Evolutionary conservation across 2,888 invertebrate genomes (phyloP), one percentile per base, ranked within the genome.

Genomic region (Ophraella communa): DNA sequence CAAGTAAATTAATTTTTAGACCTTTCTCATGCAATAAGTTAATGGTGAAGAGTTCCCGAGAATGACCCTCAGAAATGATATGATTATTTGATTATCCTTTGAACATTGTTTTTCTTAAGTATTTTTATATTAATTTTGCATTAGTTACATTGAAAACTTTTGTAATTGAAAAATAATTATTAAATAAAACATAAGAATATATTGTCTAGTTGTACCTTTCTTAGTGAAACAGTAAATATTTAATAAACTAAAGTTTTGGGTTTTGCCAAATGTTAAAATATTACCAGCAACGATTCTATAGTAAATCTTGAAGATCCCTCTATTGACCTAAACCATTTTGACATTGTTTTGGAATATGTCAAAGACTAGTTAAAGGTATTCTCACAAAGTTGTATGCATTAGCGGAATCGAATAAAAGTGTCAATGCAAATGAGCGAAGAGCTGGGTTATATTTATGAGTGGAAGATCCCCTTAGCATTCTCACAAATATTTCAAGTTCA

Each of bases 231-330:
- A 30, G 30, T 30, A 1, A 30, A 30, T 3, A 30, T 10, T 30
- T 8, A 27, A 27, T 27, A 10, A 24, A 24, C 24, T 24, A 24
- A 8, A 24, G 4, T 24, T 24, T 24, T 24, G n/a, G 24, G 24
- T 24, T 2, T 24, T 27, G 27, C 57, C 47, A 33, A n/a, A 2
- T 11, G 11, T 35, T 62, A 60, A 18, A 51, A n/a, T 61, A 68
- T 45, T 20, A 69, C 66, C 7, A 55, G 14, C 2, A 73, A 62
- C n/a, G 71, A 54, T 59, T 73, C 69, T 39, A 51, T 14, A 17
- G 68, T 67, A 54, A 73, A 73, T 18, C 72, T 71, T 33, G 73
- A 73, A 11, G 58, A 30, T 7, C 63, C 70, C 52, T 74, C 60
- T 23, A 73, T 54, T 51, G 49, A 56, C 45, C 62, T 35, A 20